Base-by-base conservation (phyloP, 2,113 vertebrate genomes). In the Casuarius casuarius region DNA sequence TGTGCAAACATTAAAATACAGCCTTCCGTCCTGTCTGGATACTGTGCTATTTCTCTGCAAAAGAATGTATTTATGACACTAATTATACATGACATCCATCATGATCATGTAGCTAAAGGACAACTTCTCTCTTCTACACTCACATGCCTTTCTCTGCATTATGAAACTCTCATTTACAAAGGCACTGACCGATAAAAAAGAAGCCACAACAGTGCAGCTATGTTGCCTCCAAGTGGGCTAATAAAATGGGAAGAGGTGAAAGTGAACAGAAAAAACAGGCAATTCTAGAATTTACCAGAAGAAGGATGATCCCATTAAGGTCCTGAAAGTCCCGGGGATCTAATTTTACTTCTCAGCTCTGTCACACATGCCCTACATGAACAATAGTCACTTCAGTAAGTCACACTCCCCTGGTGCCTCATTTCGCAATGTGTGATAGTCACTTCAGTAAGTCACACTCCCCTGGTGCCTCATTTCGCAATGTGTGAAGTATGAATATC, bases 1-100 rank as follows among this genome's bases (percentile, higher is more conserved):
- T 91, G 96, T 63, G 42, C 94, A 94, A 95, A 82, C 17, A 8
- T 49, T 29, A 82, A 79, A 95, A 61, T 18, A 70, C 91, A 95
- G 5, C 31, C 9, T 40, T 10, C 28, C 35, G 14, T 17, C 26
- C 16, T 22, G 16, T 20, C 83, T 21, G 54, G 59, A 40, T 70
- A 28, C 51, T 25, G 5, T 15, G 67, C 59, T 19, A 26, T 13
- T 77, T 78, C 49, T 65, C 38, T 68, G 61, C 66, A 75, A 18
- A 67, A 84, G 16, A 16, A 8, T 59, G 6, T 15, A 25, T 35
- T 79, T 44, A 42, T 54, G 25, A 74, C n/a, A 62, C 9, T 63
- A n/a, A 77, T 81, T 63, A 33, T 8, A 29, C 5, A 8, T 3
- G 12, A 65, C 42, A 76, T 42, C 20, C 31, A 59, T 2, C 3